Evolutionary conservation across 2,797 vertebrate genomes (phyloP).

Genomic region (Tamandua tetradactyla): DNA sequence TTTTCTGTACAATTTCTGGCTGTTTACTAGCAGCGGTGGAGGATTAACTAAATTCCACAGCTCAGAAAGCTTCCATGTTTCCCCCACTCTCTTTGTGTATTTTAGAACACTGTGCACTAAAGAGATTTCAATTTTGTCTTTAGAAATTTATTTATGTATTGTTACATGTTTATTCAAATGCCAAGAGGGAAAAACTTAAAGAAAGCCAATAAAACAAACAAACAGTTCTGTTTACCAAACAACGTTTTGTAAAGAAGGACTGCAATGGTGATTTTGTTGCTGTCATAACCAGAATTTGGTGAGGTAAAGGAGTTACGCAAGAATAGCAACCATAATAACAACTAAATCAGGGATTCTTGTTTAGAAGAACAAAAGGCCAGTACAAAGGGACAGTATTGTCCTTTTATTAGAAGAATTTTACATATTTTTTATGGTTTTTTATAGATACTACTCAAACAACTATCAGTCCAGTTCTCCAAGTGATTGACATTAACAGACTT

Average conservation of each 20-base stretch:
- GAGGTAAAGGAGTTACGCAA: background rate
- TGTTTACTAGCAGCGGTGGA: no score
- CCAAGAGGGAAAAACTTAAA: background rate
- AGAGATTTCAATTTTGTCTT: slow-evolving; percentile 63
- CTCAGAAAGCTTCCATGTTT: no score
- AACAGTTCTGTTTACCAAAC: slow-evolving; percentile 53
- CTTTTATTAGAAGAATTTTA: no score
- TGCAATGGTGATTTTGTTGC: background rate
- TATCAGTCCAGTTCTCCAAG: background rate
- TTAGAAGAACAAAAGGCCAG: no score
- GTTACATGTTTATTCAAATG: slow-evolving; percentile 66
- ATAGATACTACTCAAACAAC: background rate
- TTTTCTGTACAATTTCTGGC: no score
- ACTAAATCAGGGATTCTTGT: background rate
- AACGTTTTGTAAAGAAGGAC: slow-evolving; percentile 50
- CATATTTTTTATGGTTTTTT: no score
- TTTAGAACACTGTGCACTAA: slow-evolving; percentile 43
- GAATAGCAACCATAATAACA: background rate
- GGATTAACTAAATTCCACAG: no score
- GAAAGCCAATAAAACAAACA: slow-evolving; percentile 51
- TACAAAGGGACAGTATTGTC: no score
- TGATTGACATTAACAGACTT: background rate
- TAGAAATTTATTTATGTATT: slow-evolving; percentile 63
- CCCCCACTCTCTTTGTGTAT: background rate
- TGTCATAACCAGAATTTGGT: slow-evolving; percentile 35